These are phyloP conservation scores for Dione vanillae DNA, from an alignment of 2,888 invertebrate species.

Conservation along the genomic window DNA sequence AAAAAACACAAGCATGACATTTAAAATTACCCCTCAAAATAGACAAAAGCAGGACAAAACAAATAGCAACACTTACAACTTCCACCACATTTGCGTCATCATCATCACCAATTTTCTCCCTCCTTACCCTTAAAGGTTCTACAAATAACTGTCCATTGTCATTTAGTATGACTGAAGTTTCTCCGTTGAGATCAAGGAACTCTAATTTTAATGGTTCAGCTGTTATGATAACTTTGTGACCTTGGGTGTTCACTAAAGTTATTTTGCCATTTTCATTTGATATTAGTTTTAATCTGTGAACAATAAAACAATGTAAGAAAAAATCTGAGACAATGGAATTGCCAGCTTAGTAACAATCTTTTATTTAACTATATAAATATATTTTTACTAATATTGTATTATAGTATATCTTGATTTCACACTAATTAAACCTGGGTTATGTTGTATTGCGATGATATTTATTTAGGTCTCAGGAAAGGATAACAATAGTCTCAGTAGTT, in stretches of 20 bases:
- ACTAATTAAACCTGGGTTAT: too few relatives aligned
- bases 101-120: conserved; percentile 75
- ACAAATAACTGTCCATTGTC: conserved; percentile 95
- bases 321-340: too few relatives aligned
- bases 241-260: conserved; percentile 66
- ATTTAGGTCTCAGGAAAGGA: background rate
- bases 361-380: too few relatives aligned
- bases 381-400: too few relatives aligned
- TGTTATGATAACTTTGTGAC: conserved; percentile 83
- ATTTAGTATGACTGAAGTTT: conserved; percentile 92
- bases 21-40: background rate
- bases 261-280: conserved; percentile 67
- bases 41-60: background rate
- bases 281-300: conserved; percentile 65
- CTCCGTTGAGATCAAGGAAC: conserved; percentile 87
- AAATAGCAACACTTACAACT: conserved; percentile 61
- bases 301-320: conserved; percentile 9
- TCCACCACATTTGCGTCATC: conserved; percentile 58
- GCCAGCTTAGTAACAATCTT: too few relatives aligned
- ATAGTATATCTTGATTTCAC: too few relatives aligned
- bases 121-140: conserved; percentile 92
- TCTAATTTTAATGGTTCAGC: conserved; percentile 94
- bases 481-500: background rate
- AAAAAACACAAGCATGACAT: too few relatives aligned
- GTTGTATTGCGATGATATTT: background rate